Evolutionary conservation across 2,113 vertebrate species (phyloP), one percentile per base, ranked within the genome.

Genomic region (Gavia stellata): DNA sequence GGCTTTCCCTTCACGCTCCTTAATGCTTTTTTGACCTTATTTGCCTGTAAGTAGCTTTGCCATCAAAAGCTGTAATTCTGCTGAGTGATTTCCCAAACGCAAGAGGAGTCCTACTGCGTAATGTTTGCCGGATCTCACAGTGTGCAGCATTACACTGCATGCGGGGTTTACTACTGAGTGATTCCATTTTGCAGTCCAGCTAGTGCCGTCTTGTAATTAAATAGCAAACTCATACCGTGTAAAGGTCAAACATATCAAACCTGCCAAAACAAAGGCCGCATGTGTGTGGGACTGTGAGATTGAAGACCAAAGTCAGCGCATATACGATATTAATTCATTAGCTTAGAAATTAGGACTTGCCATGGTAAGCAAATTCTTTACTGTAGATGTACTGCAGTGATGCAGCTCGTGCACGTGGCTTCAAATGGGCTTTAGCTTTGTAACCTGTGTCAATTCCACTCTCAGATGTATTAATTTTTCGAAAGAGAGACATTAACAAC

Each of bases 1-100:
- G 72, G 18, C 55, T 95, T 86, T 92, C 58, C 79, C 87, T 82
- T 75, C 33, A 9, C 73, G 90, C 56, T 78, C 80, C 88, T 82
- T 92, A 94, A 95, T 94, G 71, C 83, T 93, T 91, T 96, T 96
- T 94, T 96, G 96, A 95, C 94, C 93, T 92, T 70, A 93, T 96
- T 96, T 96, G 74, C 92, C 97, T 83, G 78, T 88, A 66, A 97
- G 97, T 88, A 82, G 83, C 68, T 97, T 67, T 95, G 55, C 86
- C 95, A 59, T 90, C 83, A 33, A 90, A 90, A 90, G 90, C 95
- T 97, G 26, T 88, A 95, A 91, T 96, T 97, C 83, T 94, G n/a
- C 83, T 85, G 94, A 95, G 95, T 63, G 72, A 89, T 97, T 91
- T 94, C 86, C 92, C 79, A n/a, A 72, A 74, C 23, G 85, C 71